A percentile compares a stretch with the other conserved stretches of the same genome.
Evolutionary conservation across 2,888 invertebrate species (phyloP).

Genomic region (Pandemis corylana): DNA sequence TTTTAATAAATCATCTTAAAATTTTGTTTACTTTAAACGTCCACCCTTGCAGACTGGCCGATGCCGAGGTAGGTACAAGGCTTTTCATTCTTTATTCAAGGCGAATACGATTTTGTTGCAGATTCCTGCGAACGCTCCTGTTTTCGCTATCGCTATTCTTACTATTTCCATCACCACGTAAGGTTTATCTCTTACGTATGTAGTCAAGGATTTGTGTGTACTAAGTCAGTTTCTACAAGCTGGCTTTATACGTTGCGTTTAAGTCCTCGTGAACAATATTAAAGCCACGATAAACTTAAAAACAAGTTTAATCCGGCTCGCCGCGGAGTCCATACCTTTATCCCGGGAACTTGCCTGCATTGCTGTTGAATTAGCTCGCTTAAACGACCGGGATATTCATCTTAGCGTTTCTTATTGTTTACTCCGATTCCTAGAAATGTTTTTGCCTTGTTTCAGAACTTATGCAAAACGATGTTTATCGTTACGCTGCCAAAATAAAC

Average conservation of each 20-base stretch:
- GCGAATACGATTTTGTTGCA: neutral
- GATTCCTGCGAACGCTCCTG: neutral
- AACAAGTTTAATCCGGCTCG: conserved; percentile 81
- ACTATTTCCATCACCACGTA: neutral
- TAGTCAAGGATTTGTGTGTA: neutral
- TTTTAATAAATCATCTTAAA: conserved; percentile 20
- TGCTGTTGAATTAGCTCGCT: conserved; percentile 64
- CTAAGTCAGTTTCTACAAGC: conserved; percentile 32
- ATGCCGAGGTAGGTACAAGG: neutral
- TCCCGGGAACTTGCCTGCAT: conserved; percentile 44
- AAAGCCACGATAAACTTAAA: conserved; percentile 82
- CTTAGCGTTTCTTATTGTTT: conserved; percentile 40
- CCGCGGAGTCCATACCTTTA: conserved; percentile 67
- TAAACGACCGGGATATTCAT: conserved; percentile 38
- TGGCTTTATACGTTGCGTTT: conserved; percentile 73
- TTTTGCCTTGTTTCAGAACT: conserved; percentile 18
- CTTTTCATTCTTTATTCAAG: neutral
- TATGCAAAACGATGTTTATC: conserved; percentile 29
- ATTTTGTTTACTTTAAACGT: neutral
- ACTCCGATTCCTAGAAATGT: conserved; percentile 21
- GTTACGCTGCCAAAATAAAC: conserved; percentile 32
- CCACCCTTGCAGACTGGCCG: neutral
- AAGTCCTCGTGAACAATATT: conserved; percentile 80
- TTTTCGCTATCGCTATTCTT: neutral
- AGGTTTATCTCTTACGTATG: neutral